Evolutionary conservation across 2,888 invertebrate species (phyloP).

Genomic region (Conops quadrifasciatus): DNA sequence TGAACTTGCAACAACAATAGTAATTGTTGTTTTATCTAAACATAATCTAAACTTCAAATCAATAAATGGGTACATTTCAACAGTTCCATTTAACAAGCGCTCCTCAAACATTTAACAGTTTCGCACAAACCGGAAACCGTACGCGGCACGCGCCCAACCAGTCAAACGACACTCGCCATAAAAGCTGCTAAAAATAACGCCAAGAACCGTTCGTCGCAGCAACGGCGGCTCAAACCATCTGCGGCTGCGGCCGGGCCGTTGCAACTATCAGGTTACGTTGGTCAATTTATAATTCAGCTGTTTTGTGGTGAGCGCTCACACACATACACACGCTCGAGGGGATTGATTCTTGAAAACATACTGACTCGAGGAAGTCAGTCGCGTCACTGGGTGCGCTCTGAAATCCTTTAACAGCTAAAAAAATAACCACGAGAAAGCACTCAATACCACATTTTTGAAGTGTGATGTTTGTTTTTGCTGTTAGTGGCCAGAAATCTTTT

Average conservation of each 20-base stretch:
- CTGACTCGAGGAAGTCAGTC: constrained; percentile 9
- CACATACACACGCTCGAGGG: background rate
- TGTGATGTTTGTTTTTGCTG: too few relatives aligned
- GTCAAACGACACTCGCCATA: constrained; percentile 8
- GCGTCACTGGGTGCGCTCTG: constrained; percentile 11
- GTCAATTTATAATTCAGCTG: constrained; percentile 37
- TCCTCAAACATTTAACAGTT: too few relatives aligned
- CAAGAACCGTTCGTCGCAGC: background rate
- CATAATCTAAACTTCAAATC: too few relatives aligned
- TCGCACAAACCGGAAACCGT: too few relatives aligned
- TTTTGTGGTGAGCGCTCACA: constrained; percentile 7
- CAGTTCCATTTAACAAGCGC: too few relatives aligned
- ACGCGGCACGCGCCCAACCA: constrained; percentile 14
- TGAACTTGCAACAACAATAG: too few relatives aligned
- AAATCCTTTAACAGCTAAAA: too few relatives aligned
- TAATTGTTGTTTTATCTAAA: too few relatives aligned
- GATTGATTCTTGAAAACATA: background rate
- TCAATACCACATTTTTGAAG: too few relatives aligned
- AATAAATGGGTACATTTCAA: too few relatives aligned
- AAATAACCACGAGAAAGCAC: too few relatives aligned
- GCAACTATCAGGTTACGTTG: constrained; percentile 22
- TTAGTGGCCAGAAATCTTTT: too few relatives aligned
- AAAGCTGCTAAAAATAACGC: constrained; percentile 26
- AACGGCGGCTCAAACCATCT: constrained; percentile 1
- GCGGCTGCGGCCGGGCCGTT: constrained; percentile 2